These are phyloP conservation scores for Thamnaconus septentrionalis DNA, from an alignment of 2,113 vertebrate genomes.

Conservation along the genomic window DNA sequence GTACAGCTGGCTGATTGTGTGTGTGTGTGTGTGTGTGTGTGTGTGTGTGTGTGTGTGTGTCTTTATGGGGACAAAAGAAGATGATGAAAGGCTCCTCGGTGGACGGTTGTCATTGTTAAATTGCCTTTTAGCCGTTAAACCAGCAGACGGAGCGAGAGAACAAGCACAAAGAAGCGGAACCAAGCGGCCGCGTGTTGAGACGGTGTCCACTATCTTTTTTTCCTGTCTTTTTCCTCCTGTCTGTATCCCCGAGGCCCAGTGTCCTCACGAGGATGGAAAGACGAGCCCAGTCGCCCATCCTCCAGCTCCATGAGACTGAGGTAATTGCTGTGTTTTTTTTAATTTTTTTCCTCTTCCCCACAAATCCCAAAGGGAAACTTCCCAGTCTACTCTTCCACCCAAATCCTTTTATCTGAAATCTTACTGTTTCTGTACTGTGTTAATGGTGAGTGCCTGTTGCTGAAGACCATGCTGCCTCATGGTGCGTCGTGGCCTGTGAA, in stretches of 20 bases:
- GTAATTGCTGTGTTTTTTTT: neutral
- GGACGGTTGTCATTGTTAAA: conserved; percentile 12
- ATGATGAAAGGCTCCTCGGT: conserved; percentile 1
- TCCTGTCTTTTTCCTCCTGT: neutral
- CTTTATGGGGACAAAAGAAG: conserved; percentile 15
- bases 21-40: too few relatives aligned
- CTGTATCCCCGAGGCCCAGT: neutral
- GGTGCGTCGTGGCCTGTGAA: too few relatives aligned
- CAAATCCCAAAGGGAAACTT: too few relatives aligned
- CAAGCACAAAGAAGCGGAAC: neutral
- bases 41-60: too few relatives aligned
- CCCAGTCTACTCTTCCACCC: too few relatives aligned
- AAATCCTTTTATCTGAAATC: too few relatives aligned
- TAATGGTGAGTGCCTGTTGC: too few relatives aligned
- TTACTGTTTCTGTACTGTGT: too few relatives aligned
- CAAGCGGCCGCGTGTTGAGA: too few relatives aligned
- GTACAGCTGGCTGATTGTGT: conserved; percentile 22
- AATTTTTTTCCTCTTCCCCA: too few relatives aligned
- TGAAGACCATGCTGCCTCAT: too few relatives aligned
- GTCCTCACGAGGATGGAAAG: conserved; percentile 6
- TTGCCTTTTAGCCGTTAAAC: conserved; percentile 8
- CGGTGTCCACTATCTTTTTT: neutral
- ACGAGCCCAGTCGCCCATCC: neutral
- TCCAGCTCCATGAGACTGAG: neutral
- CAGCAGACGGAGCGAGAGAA: neutral